Conservation (phyloP, 2,797 vertebrate species). For the Lepilemur septentrionalis region DNA sequence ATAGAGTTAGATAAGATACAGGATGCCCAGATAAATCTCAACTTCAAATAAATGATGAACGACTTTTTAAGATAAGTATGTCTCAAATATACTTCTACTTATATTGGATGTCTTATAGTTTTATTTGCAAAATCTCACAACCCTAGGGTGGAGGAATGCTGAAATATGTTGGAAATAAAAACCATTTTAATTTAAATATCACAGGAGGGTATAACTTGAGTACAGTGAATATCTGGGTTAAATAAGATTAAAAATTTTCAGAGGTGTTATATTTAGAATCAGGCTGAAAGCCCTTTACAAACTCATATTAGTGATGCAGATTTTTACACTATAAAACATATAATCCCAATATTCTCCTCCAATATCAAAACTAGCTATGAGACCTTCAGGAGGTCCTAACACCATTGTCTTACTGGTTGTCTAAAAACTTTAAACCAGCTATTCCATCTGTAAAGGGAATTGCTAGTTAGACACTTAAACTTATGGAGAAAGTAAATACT, state of each 20-base stretch:
- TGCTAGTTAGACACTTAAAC: neutral
- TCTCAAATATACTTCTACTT: neutral
- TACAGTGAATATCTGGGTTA: neutral
- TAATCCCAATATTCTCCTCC: neutral
- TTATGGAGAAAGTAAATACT: neutral
- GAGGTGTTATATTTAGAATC: neutral
- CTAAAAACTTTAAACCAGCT: neutral
- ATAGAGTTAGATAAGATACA: neutral
- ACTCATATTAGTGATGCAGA: neutral
- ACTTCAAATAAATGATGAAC: neutral
- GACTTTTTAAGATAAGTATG: neutral
- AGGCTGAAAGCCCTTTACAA: conserved; percentile 11
- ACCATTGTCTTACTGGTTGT: neutral
- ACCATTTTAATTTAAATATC: conserved; percentile 1
- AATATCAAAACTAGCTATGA: conserved; percentile 4
- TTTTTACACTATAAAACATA: neutral
- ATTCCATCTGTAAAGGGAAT: neutral
- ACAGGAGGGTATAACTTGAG: neutral
- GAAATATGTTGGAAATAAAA: neutral
- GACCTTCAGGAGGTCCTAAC: neutral
- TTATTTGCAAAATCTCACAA: conserved; percentile 36
- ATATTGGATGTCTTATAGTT: neutral
- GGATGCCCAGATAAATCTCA: neutral
- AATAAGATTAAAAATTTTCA: conserved; percentile 27
- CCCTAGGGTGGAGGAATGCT: neutral